Percentiles rank a stretch among this genome's conserved stretches.
Conservation (phyloP, 2,113 vertebrate genomes). For the Lamprologus sp. region DNA sequence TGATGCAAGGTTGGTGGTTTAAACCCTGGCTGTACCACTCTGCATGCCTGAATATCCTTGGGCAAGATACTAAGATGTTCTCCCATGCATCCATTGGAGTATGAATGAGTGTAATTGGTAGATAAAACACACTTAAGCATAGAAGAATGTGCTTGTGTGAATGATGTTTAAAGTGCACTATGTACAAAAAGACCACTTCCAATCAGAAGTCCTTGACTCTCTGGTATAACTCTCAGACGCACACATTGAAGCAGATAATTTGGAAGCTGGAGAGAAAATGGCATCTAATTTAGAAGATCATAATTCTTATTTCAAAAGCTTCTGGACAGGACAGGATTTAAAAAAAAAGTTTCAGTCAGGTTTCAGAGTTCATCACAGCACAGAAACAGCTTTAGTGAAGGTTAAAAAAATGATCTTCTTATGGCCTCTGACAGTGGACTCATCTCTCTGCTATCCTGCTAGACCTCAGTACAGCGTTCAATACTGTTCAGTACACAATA, state of each 20-base stretch:
- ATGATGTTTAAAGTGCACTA: background rate
- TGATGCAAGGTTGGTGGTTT: background rate
- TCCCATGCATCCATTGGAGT: background rate
- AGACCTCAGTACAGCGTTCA: background rate
- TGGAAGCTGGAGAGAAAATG: background rate
- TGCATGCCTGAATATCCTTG: background rate
- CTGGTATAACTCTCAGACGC: background rate
- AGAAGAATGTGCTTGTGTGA: background rate
- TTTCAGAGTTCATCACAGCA: background rate
- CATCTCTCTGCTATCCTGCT: rapidly evolving
- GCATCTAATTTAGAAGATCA: background rate
- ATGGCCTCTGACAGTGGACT: background rate
- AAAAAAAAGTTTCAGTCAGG: background rate
- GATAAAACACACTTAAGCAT: rapidly evolving
- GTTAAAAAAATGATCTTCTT: background rate
- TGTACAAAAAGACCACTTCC: background rate
- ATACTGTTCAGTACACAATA: rapidly evolving
- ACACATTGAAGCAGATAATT: background rate
- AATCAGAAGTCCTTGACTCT: background rate
- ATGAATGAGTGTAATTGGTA: background rate
- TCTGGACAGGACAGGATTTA: rapidly evolving
- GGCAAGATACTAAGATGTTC: background rate
- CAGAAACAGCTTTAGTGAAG: background rate
- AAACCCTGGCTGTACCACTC: background rate
- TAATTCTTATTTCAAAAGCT: background rate